phyloP scores from a whole-genome alignment of 2,888 invertebrate genomes.

The Lycaena phlaeas region DNA sequence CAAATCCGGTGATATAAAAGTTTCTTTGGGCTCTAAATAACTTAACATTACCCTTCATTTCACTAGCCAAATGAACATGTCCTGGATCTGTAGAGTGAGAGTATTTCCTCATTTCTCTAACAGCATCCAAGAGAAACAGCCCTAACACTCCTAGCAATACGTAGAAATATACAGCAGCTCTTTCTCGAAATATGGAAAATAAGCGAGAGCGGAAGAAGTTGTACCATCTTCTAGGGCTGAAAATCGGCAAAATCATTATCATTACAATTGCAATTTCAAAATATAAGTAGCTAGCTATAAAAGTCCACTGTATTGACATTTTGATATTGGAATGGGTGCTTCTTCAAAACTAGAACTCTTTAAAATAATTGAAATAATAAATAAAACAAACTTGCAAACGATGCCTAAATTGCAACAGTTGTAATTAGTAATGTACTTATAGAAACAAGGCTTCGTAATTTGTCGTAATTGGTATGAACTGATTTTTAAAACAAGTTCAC shows the following conservation, averaged over 20 bases:
- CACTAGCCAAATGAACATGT: conserved; percentile 68
- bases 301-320: conserved; percentile 87
- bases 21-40: conserved; percentile 85
- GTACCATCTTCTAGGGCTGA: conserved; percentile 84
- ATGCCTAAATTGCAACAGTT: too few relatives aligned
- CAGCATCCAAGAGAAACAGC: conserved; percentile 79
- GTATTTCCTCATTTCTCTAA: conserved; percentile 82
- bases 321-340: neutral
- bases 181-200: conserved; percentile 73
- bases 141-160: conserved; percentile 71
- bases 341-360: neutral
- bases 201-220: conserved; percentile 81
- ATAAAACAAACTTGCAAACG: too few relatives aligned
- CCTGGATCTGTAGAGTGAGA: conserved; percentile 51
- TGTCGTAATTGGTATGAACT: too few relatives aligned
- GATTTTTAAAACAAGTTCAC: neutral
- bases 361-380: too few relatives aligned
- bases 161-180: conserved; percentile 79
- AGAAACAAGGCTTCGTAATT: too few relatives aligned
- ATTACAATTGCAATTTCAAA: conserved; percentile 77
- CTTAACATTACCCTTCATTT: conserved; percentile 79
- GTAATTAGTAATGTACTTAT: too few relatives aligned
- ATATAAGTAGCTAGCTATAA: conserved; percentile 82
- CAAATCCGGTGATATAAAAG: conserved; percentile 85
- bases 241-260: conserved; percentile 78